Percentiles rank a stretch among this genome's conserved stretches.
Evolutionary conservation across 2,113 vertebrate genomes (phyloP).

Genomic region (Drymodes brunneopygia): DNA sequence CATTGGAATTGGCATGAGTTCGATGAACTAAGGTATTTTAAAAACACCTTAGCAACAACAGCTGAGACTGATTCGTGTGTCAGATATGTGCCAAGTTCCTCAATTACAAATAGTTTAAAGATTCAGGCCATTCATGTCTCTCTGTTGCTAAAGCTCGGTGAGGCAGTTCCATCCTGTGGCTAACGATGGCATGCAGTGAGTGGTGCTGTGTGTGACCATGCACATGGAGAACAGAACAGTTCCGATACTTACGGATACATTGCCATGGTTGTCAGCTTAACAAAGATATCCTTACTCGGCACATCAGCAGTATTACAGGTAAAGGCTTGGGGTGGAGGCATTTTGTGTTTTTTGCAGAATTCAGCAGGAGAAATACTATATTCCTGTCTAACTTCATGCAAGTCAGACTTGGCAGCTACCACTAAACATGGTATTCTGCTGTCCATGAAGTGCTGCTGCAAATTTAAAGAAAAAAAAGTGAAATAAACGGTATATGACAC

Average conservation of each 20-base stretch:
- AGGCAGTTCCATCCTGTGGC: slow-evolving; percentile 51
- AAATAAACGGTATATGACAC: neutral
- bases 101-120: neutral
- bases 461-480: neutral
- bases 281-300: slow-evolving; percentile 92
- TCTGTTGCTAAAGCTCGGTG: slow-evolving; percentile 73
- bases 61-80: neutral
- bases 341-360: slow-evolving; percentile 98
- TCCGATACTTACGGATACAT: slow-evolving; percentile 97
- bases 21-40: neutral
- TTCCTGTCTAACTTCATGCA: slow-evolving; percentile 92
- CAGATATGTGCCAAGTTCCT: neutral
- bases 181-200: slow-evolving; percentile 68
- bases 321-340: slow-evolving; percentile 95
- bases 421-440: slow-evolving; percentile 95
- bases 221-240: neutral
- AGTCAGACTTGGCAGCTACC: slow-evolving; percentile 91
- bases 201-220: slow-evolving; percentile 39
- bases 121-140: slow-evolving; percentile 37
- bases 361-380: slow-evolving; percentile 87
- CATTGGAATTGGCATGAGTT: neutral
- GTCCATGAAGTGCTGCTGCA: slow-evolving; percentile 95
- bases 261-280: slow-evolving; percentile 96
- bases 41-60: neutral
- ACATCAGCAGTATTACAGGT: slow-evolving; percentile 86